phyloP scores from a whole-genome alignment of 2,888 invertebrate genomes.

The Byasa hedistus region DNA sequence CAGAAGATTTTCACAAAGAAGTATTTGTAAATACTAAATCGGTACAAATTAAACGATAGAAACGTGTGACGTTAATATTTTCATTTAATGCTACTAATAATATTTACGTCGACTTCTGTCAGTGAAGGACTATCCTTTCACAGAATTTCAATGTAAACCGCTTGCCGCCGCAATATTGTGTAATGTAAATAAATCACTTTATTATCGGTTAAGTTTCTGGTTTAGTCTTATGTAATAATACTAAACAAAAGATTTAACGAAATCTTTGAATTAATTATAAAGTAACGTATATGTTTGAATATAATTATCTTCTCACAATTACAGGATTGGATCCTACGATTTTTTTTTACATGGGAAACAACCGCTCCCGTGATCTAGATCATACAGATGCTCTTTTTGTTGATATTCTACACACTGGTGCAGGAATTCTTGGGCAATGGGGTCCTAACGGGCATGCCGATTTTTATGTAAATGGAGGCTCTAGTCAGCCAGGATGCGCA shows the following conservation, averaged over 20 bases:
- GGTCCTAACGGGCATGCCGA: conserved; percentile 93
- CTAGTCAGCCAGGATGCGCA: conserved; percentile 92
- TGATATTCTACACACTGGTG: conserved; percentile 90
- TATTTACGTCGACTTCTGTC: neutral
- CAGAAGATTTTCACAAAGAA: no score
- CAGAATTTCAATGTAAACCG: neutral
- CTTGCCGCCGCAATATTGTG: neutral
- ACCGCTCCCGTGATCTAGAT: conserved; percentile 89
- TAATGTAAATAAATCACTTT: neutral
- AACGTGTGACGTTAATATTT: no score
- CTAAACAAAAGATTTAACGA: no score
- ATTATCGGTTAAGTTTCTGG: neutral
- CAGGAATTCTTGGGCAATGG: conserved; percentile 93
- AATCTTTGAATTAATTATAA: no score
- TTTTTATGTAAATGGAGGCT: conserved; percentile 93
- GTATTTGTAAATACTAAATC: no score
- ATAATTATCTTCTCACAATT: conserved; percentile 31
- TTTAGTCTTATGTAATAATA: neutral
- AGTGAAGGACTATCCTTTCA: neutral
- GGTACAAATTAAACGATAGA: no score
- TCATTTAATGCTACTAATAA: neutral
- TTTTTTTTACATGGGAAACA: conserved; percentile 90
- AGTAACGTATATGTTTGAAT: neutral
- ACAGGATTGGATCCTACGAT: conserved; percentile 91
- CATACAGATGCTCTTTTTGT: conserved; percentile 90